phyloP scores from a whole-genome alignment of 2,113 vertebrate genomes.

The Mesembrinibis cayennensis region DNA sequence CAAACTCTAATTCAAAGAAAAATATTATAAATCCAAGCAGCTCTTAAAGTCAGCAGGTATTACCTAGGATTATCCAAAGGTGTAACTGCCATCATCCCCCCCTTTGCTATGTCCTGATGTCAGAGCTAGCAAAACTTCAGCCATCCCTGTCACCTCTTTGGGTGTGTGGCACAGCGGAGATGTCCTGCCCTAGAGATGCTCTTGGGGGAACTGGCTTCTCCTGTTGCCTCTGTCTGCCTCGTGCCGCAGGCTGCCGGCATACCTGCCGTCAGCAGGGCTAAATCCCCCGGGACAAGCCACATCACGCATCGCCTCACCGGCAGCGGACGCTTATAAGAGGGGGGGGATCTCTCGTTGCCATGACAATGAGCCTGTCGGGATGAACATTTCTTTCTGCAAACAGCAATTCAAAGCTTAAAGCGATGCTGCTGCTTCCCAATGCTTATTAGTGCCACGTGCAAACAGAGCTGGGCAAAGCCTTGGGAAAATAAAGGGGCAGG shows the following conservation, averaged over 20 bases:
- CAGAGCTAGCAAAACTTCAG: not conserved
- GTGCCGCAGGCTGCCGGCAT: rapidly evolving
- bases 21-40: not conserved
- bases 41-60: not conserved
- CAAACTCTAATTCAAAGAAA: not conserved
- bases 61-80: not conserved
- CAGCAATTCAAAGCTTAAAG: constrained; percentile 13
- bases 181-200: not conserved
- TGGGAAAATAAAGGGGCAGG: not conserved
- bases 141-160: not conserved
- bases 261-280: not conserved
- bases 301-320: rapidly evolving
- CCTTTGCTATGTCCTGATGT: not conserved
- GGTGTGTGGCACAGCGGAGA: not conserved
- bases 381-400: not conserved
- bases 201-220: rapidly evolving
- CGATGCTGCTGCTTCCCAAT: not conserved
- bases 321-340: not conserved
- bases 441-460: not conserved
- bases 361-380: constrained; percentile 27
- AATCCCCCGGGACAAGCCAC: not conserved
- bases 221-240: not conserved
- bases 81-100: not conserved
- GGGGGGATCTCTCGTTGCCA: constrained; percentile 17
- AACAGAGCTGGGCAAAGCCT: constrained; percentile 7